Evolutionary conservation across 35 echinoderm and acorn worm genomes (phyloP), one percentile per base, ranked within the genome.

Genomic region (Ophiothrix spiculata): DNA sequence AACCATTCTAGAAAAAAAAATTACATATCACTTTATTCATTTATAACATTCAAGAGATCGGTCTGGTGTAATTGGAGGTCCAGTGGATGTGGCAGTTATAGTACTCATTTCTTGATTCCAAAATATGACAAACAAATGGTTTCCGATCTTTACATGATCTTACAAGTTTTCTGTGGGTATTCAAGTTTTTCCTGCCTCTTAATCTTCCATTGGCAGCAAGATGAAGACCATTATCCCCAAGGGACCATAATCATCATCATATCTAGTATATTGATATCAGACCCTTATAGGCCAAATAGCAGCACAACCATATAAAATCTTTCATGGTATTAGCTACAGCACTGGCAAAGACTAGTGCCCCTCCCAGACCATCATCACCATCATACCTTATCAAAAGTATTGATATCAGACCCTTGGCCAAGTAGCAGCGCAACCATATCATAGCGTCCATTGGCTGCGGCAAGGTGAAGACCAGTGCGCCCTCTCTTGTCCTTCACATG

Each of bases 1-100:
- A 98, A 33, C 95, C 95, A 91, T 94, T 98, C 95, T 98, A 31
- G n/a, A n/a, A n/a, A n/a, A n/a, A n/a, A n/a, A n/a, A n/a, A n/a
- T n/a, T n/a, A n/a, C n/a, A n/a, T n/a, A n/a, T n/a, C n/a, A n/a
- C n/a, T n/a, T n/a, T n/a, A n/a, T n/a, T n/a, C n/a, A n/a, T n/a
- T n/a, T n/a, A n/a, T n/a, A n/a, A n/a, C n/a, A n/a, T n/a, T n/a
- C n/a, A n/a, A n/a, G n/a, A n/a, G n/a, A n/a, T n/a, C n/a, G n/a
- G n/a, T n/a, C n/a, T n/a, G n/a, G n/a, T n/a, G n/a, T n/a, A n/a
- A n/a, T n/a, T n/a, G n/a, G n/a, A n/a, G n/a, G n/a, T n/a, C n/a
- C n/a, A n/a, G n/a, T n/a, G n/a, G n/a, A n/a, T n/a, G n/a, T n/a
- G n/a, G n/a, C n/a, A n/a, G n/a, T n/a, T n/a, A n/a, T n/a, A n/a